Evolutionary conservation across 2,797 vertebrate species (phyloP).

Genomic region (Pyrocephalus nanus): DNA sequence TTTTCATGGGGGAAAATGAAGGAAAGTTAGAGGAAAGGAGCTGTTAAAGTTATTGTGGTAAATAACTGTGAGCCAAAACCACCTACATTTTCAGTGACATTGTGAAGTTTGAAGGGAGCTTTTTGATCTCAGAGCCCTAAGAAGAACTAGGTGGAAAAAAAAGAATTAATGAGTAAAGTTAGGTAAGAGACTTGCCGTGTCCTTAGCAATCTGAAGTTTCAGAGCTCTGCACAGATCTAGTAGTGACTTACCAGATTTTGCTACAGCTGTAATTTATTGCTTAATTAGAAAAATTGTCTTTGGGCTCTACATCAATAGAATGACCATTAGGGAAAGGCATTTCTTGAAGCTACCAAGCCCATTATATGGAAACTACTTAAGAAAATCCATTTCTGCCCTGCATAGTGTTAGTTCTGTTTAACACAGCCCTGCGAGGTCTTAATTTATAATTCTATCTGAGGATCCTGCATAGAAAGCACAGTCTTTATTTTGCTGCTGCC

Average conservation of each 20-base stretch:
- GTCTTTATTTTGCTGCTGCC: not conserved
- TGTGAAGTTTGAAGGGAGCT: not conserved
- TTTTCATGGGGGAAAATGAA: not conserved
- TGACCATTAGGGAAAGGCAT: constrained; percentile 44
- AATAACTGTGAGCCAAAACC: not conserved
- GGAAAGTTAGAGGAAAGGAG: not conserved
- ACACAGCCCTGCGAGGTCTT: not conserved
- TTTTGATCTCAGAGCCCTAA: not conserved
- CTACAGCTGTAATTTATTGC: constrained; percentile 58
- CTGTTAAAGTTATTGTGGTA: not conserved
- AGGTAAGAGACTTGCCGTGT: not conserved
- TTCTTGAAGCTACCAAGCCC: constrained; percentile 37
- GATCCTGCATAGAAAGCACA: not conserved
- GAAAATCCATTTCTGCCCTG: constrained; percentile 42
- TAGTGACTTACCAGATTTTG: constrained; percentile 35
- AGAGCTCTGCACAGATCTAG: not conserved
- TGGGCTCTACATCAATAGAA: constrained; percentile 42
- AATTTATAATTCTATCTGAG: constrained; percentile 39
- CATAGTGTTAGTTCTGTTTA: constrained; percentile 24
- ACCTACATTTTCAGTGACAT: not conserved
- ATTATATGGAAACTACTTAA: constrained; percentile 14
- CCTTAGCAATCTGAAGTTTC: constrained; percentile 1
- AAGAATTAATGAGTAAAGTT: not conserved
- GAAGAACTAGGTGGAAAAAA: not conserved
- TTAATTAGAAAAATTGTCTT: constrained; percentile 63